Conservation (phyloP, 2,113 vertebrate species). For the Lycaon pictus region DNA sequence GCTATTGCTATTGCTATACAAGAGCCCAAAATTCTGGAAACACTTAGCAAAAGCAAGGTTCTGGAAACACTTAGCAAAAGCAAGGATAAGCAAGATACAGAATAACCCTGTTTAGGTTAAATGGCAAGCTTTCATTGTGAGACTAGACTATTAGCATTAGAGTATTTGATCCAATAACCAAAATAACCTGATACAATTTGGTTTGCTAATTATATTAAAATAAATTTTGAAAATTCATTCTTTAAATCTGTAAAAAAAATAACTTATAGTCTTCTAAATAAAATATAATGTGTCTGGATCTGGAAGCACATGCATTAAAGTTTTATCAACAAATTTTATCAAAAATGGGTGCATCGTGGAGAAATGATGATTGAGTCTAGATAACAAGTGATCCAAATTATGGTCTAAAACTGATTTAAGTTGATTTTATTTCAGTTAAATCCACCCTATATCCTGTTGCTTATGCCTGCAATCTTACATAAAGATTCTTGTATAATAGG, state of each 20-base stretch:
- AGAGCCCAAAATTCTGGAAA: neutral
- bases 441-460: neutral
- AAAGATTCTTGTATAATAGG: neutral
- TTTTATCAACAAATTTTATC: neutral
- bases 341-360: neutral
- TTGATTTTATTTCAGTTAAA: neutral
- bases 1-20: neutral
- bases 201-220: constrained; percentile 19
- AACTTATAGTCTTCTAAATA: neutral
- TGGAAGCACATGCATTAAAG: neutral
- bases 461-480: neutral
- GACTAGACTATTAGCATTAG: neutral
- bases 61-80: neutral
- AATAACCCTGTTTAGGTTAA: neutral
- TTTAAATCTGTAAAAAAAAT: neutral
- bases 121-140: neutral
- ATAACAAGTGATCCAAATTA: neutral
- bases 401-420: neutral
- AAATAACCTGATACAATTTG: neutral
- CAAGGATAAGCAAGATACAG: neutral
- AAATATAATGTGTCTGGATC: neutral
- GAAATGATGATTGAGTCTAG: neutral
- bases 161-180: neutral
- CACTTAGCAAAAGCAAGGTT: neutral
- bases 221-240: neutral